These are phyloP conservation scores for Teleogryllus occipitalis DNA, from an alignment of 1,140 invertebrate genomes.

Conservation along the genomic window DNA sequence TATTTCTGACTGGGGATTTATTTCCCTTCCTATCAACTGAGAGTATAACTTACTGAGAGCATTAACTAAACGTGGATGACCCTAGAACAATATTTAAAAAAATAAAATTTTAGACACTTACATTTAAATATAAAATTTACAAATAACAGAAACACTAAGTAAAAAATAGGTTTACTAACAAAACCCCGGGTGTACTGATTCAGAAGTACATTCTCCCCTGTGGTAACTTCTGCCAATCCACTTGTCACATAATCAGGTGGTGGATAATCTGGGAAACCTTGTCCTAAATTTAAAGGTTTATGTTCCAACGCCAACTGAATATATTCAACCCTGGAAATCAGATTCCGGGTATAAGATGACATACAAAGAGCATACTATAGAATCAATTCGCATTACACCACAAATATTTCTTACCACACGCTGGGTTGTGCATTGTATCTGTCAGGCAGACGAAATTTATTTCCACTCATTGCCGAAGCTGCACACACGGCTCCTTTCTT, in stretches of 20 bases:
- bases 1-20: conserved; percentile 79
- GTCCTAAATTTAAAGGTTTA: conserved; percentile 91
- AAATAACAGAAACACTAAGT: conserved; percentile 8
- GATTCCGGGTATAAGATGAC: conserved; percentile 12
- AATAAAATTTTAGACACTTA: neutral
- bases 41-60: conserved; percentile 79
- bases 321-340: conserved; percentile 81
- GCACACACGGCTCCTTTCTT: neutral
- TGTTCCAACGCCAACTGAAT: conserved; percentile 76
- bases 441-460: conserved; percentile 29
- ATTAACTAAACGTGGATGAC: conserved; percentile 82
- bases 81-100: conserved; percentile 46
- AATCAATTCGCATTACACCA: neutral
- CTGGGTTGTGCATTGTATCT: conserved; percentile 33
- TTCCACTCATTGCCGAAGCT: conserved; percentile 11
- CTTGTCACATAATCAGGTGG: conserved; percentile 77
- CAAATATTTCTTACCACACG: conserved; percentile 30
- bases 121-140: neutral
- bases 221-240: conserved; percentile 59
- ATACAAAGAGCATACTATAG: neutral
- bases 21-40: conserved; percentile 56
- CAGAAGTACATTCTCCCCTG: conserved; percentile 61
- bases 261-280: conserved; percentile 94
- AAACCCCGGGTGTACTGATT: conserved; percentile 89
- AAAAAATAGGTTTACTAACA: conserved; percentile 45